Evolutionary conservation across 2,888 invertebrate species (phyloP).

Genomic region (Xestia c-nigrum): DNA sequence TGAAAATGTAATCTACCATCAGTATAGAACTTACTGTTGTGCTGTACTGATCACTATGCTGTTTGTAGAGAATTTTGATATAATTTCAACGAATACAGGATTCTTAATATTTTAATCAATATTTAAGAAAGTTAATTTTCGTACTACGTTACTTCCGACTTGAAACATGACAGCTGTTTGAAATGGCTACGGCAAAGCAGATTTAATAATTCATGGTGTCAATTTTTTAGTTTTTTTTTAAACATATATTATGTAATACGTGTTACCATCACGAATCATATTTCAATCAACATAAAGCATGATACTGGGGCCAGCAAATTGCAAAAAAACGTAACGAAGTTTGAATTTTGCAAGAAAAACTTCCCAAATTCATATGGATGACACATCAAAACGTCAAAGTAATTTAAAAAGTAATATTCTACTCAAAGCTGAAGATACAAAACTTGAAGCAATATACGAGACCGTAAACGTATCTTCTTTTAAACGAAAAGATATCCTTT

Average conservation of each 20-base stretch:
- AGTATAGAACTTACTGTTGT: neutral
- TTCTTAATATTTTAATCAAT: neutral
- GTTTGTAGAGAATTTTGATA: neutral
- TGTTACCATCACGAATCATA: too few species aligned
- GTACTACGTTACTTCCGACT: neutral
- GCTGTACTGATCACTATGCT: too few species aligned
- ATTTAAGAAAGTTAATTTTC: neutral
- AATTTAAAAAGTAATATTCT: constrained; percentile 56
- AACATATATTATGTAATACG: too few species aligned
- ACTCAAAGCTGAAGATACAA: constrained; percentile 25
- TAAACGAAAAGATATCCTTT: constrained; percentile 37
- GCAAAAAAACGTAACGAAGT: too few species aligned
- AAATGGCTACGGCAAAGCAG: neutral
- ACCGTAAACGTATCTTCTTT: constrained; percentile 28
- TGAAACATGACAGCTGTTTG: neutral
- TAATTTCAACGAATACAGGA: neutral
- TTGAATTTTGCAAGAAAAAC: neutral
- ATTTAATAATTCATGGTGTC: neutral
- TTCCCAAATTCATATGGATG: constrained; percentile 19
- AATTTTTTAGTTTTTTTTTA: too few species aligned
- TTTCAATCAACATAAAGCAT: too few species aligned
- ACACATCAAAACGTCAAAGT: constrained; percentile 48
- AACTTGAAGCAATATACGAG: constrained; percentile 23
- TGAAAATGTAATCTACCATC: neutral
- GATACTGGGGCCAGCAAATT: too few species aligned